Percentiles rank a stretch among this genome's conserved stretches.
These are phyloP conservation scores for Tipula confusa DNA, from an alignment of 2,888 invertebrate species.

Conservation along the genomic window DNA sequence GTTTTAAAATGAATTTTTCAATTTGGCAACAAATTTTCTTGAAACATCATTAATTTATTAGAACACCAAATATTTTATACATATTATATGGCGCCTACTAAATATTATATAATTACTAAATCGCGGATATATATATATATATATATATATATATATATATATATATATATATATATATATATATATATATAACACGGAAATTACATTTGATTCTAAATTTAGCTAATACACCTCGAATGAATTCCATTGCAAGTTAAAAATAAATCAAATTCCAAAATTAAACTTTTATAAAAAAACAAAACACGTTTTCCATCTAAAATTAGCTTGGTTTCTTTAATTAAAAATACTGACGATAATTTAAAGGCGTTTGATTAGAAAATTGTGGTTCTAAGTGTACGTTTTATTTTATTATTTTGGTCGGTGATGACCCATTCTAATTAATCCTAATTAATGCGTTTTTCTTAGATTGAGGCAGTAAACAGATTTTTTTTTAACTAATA, in stretches of 20 bases:
- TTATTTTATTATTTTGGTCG: too few species aligned
- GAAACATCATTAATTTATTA: not conserved
- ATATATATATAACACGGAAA: too few species aligned
- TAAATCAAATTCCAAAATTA: not conserved
- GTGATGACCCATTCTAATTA: not conserved
- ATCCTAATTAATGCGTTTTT: not conserved
- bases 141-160: too few species aligned
- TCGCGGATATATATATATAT: not conserved
- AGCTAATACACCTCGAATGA: not conserved
- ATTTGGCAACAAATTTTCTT: not conserved
- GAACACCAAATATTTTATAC: not conserved
- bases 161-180: too few species aligned
- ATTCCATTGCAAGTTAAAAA: not conserved
- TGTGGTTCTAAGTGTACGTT: not conserved
- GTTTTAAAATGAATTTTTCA: not conserved
- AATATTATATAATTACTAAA: not conserved
- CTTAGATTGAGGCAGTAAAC: not conserved
- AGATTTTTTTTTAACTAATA: not conserved
- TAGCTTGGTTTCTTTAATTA: not conserved
- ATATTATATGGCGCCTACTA: not conserved
- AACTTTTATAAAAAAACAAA: too few species aligned
- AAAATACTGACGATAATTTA: not conserved
- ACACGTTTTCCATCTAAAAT: not conserved
- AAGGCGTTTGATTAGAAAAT: not conserved
- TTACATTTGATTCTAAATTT: too few species aligned